Conservation (phyloP, 2,113 vertebrate species). For the Hemiprocne comata region DNA sequence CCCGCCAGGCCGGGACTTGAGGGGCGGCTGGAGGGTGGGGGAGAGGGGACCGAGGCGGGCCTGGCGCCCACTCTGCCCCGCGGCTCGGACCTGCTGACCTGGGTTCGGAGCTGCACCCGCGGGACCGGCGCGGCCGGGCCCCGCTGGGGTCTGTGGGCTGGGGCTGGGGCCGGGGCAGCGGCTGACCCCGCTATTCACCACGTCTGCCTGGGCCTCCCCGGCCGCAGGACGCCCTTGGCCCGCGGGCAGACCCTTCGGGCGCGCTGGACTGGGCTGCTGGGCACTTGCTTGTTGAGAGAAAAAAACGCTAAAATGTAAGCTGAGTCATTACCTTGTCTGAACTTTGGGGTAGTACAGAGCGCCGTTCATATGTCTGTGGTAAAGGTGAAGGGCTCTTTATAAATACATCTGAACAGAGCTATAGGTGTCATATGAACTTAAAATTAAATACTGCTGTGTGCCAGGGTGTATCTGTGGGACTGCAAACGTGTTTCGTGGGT, state of each 20-base stretch:
- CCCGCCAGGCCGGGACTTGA: neutral
- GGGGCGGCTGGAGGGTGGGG: too few species aligned
- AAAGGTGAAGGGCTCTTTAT: neutral
- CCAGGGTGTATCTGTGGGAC: rapidly evolving
- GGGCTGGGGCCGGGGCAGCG: too few species aligned
- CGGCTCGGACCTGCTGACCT: neutral
- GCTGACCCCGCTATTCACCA: too few species aligned
- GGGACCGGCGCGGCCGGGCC: too few species aligned
- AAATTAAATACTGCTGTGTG: too few species aligned
- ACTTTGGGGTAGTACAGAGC: rapidly evolving
- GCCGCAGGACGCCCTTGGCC: too few species aligned
- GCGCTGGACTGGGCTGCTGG: neutral
- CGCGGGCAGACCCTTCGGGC: too few species aligned
- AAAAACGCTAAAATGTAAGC: neutral
- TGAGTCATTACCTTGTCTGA: neutral
- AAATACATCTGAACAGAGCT: rapidly evolving
- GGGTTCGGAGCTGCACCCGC: neutral
- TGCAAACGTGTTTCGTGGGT: rapidly evolving
- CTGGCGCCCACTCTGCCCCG: neutral
- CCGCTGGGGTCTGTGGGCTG: too few species aligned
- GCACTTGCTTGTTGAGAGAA: neutral
- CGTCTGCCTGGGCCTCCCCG: neutral
- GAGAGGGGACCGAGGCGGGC: too few species aligned
- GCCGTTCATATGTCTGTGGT: rapidly evolving
- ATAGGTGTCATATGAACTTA: neutral